Percentiles rank a stretch among this genome's conserved stretches.
These are phyloP conservation scores for Caenorhabditis sp. DNA, from an alignment of 2,888 invertebrate species.

Conservation along the genomic window DNA sequence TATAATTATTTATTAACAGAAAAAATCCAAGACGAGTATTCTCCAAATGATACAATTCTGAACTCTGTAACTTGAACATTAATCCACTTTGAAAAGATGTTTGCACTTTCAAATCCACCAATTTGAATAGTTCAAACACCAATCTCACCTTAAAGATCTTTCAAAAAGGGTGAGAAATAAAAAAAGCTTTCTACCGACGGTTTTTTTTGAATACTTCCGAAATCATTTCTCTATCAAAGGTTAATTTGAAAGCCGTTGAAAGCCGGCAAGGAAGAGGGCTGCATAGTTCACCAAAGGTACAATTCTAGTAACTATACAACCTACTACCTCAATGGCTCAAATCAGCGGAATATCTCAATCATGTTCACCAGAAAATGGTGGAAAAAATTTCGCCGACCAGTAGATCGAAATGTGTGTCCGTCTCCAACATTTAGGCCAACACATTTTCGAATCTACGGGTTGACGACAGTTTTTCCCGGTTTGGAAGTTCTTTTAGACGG, in stretches of 20 bases:
- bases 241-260: constrained; percentile 21
- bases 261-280: constrained; percentile 93
- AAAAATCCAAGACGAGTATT: background rate
- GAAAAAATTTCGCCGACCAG: constrained; percentile 51
- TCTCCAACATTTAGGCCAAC: constrained; percentile 32
- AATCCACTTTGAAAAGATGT: background rate
- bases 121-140: background rate
- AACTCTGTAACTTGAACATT: background rate
- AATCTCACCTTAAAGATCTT: background rate
- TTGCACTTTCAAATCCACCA: background rate
- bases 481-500: background rate
- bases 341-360: background rate
- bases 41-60: constrained; percentile 6
- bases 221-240: background rate
- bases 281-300: constrained; percentile 90
- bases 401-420: constrained; percentile 53
- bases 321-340: constrained; percentile 88
- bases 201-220: background rate
- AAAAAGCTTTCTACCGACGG: background rate
- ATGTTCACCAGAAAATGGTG: background rate
- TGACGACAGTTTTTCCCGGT: constrained; percentile 42
- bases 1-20: background rate
- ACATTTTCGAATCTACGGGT: constrained; percentile 71
- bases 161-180: background rate
- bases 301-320: constrained; percentile 94